These are phyloP conservation scores for Agapornis roseicollis DNA, from an alignment of 2,113 vertebrate species.

Conservation along the genomic window DNA sequence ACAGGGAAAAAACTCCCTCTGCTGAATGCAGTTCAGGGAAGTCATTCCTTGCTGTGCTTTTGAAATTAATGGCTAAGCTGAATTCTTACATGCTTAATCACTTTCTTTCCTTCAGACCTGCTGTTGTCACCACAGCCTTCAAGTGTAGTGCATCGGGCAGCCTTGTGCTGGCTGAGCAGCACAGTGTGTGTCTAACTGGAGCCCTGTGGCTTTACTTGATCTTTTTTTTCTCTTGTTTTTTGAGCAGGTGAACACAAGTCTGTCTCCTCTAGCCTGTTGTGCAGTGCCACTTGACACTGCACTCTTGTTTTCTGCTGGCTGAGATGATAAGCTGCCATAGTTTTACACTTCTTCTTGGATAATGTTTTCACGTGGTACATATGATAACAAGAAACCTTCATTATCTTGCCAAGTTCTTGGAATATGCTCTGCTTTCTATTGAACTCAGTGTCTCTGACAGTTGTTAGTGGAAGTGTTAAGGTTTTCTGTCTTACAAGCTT, in stretches of 20 bases:
- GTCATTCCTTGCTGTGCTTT: constrained; percentile 35
- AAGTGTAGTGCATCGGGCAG: background rate
- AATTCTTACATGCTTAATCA: constrained; percentile 15
- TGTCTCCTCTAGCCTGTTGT: background rate
- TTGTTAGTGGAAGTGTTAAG: background rate
- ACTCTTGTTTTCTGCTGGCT: constrained; percentile 23
- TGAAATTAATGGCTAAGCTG: constrained; percentile 48
- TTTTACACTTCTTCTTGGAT: constrained; percentile 38
- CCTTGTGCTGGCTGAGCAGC: background rate
- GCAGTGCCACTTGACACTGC: background rate
- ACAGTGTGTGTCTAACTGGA: background rate
- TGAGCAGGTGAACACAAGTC: constrained; percentile 17
- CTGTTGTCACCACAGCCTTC: constrained; percentile 37
- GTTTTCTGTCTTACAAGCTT: constrained; percentile 2
- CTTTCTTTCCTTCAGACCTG: constrained; percentile 24
- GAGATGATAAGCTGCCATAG: constrained; percentile 13
- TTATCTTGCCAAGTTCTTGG: constrained; percentile 50
- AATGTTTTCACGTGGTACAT: constrained; percentile 41
- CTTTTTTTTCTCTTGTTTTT: background rate
- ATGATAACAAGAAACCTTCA: constrained; percentile 32
- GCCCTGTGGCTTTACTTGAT: constrained; percentile 6
- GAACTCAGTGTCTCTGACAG: background rate
- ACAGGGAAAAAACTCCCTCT: constrained; percentile 36
- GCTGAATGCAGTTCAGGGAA: constrained; percentile 36
- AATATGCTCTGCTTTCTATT: constrained; percentile 25